Evolutionary conservation across 2,113 vertebrate species (phyloP).

Genomic region (Aviceda subcristata): DNA sequence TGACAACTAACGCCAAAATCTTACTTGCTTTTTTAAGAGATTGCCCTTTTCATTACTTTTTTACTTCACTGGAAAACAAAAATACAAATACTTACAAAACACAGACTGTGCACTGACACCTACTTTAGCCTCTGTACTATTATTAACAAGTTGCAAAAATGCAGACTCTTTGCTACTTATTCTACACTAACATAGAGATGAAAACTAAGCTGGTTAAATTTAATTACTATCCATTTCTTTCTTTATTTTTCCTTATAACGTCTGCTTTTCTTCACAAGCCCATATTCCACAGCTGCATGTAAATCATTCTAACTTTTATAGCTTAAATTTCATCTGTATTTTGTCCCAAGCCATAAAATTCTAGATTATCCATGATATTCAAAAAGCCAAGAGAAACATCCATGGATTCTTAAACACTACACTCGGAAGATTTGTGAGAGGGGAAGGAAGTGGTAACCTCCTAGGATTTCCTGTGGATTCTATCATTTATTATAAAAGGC

Average conservation of each 20-base stretch:
- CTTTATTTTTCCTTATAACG: not conserved
- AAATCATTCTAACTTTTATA: not conserved
- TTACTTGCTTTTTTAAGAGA: not conserved
- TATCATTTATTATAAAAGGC: not conserved
- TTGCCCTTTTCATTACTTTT: not conserved
- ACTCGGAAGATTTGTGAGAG: not conserved
- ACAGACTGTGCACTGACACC: not conserved
- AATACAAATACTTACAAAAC: not conserved
- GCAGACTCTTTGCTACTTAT: not conserved
- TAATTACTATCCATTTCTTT: not conserved
- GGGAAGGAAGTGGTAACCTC: slow-evolving; percentile 42
- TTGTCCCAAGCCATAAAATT: not conserved
- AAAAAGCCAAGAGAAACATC: slow-evolving; percentile 25
- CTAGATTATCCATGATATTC: not conserved
- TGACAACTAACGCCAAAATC: not conserved
- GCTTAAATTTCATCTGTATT: not conserved
- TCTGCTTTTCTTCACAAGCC: not conserved
- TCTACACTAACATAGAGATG: not conserved
- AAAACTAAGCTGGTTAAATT: not conserved
- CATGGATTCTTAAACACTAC: not conserved
- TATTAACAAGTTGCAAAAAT: not conserved
- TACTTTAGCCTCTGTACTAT: not conserved
- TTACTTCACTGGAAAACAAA: not conserved
- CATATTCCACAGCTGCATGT: not conserved
- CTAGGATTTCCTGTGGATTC: slow-evolving; percentile 33